phyloP scores from a whole-genome alignment of 2,888 invertebrate species.

The Camptogramma bilineatum region DNA sequence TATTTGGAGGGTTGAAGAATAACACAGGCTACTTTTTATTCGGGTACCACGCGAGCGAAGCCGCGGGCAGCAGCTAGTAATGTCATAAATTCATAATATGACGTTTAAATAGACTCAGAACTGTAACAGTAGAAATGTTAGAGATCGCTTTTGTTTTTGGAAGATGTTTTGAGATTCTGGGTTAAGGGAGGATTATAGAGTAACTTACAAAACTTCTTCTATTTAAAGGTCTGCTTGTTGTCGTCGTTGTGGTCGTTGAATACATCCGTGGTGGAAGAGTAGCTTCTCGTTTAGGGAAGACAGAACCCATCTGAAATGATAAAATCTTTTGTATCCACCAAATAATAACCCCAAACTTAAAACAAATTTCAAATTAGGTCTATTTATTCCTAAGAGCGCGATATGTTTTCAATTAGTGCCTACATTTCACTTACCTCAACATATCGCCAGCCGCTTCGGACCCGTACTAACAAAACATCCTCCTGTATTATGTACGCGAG shows the following conservation, averaged over 20 bases:
- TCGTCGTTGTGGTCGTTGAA: neutral
- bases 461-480: conserved; percentile 67
- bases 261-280: neutral
- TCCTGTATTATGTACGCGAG: conserved; percentile 73
- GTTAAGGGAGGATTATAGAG: no score
- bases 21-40: no score
- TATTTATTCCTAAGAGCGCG: no score
- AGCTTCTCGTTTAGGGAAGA: conserved; percentile 17
- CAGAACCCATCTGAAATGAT: conserved; percentile 27
- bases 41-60: no score
- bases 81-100: no score
- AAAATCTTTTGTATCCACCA: conserved; percentile 3
- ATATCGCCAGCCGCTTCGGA: conserved; percentile 69
- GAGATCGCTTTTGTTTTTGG: no score
- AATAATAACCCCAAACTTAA: no score
- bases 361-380: neutral
- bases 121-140: no score
- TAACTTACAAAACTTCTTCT: conserved; percentile 12
- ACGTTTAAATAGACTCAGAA: no score
- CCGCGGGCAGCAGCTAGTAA: no score
- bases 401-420: neutral
- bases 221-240: conserved; percentile 4
- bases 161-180: no score
- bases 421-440: conserved; percentile 58
- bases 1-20: no score